These are phyloP conservation scores for Andrena bicolor DNA, from an alignment of 2,888 invertebrate genomes.

Conservation along the genomic window DNA sequence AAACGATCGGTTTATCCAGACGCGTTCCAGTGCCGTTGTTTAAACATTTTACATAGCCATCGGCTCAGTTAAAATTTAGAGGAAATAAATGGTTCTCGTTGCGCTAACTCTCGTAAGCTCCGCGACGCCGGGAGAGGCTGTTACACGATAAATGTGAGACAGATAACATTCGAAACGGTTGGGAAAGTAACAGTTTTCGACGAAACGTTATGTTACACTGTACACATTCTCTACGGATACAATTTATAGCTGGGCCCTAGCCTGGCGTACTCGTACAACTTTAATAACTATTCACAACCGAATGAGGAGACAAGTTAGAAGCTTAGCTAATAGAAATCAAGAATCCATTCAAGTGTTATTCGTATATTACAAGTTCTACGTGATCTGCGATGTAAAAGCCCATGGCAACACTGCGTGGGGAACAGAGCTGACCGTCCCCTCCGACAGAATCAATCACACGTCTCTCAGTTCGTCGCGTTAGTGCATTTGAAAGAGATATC, in stretches of 20 bases:
- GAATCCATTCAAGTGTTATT: slow-evolving; percentile 42
- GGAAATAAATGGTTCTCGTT: slow-evolving; percentile 19
- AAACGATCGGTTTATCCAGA: not conserved
- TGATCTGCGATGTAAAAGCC: slow-evolving; percentile 26
- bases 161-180: slow-evolving; percentile 18
- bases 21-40: not conserved
- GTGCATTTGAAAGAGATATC: slow-evolving; percentile 64
- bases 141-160: slow-evolving; percentile 21
- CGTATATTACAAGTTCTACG: slow-evolving; percentile 55
- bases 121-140: not conserved
- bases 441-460: slow-evolving; percentile 19
- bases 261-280: slow-evolving; percentile 46
- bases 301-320: slow-evolving; percentile 80
- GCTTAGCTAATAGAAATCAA: slow-evolving; percentile 71
- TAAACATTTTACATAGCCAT: slow-evolving; percentile 18
- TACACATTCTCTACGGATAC: slow-evolving; percentile 63
- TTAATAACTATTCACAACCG: slow-evolving; percentile 81
- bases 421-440: not conserved
- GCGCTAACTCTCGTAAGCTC: slow-evolving; percentile 3
- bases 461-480: slow-evolving; percentile 13
- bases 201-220: slow-evolving; percentile 69
- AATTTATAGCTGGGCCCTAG: slow-evolving; percentile 51
- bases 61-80: slow-evolving; percentile 11
- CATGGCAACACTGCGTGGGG: slow-evolving; percentile 7
- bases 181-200: slow-evolving; percentile 43